Conservation (phyloP, 2,888 invertebrate species). For the Cephus nigrinus region DNA sequence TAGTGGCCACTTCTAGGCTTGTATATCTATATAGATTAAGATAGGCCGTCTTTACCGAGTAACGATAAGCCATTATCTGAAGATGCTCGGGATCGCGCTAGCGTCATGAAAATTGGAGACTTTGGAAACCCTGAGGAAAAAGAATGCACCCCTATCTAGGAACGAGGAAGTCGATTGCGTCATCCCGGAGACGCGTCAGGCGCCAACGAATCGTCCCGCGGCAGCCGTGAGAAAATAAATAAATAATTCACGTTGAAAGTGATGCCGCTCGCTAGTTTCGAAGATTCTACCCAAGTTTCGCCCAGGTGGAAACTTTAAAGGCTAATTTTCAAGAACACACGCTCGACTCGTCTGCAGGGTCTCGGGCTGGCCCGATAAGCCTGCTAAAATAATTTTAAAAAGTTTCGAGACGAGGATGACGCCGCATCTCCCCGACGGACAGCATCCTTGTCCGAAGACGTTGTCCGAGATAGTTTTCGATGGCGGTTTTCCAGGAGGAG, state of each 20-base stretch:
- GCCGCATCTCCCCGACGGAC: not conserved
- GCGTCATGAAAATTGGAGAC: not conserved
- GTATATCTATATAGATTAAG: not conserved
- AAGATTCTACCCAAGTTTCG: not conserved
- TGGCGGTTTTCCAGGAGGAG: not conserved
- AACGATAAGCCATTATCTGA: constrained; percentile 1
- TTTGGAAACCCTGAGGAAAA: not conserved
- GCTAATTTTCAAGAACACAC: not conserved
- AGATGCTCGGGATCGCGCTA: not conserved
- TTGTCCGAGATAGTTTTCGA: not conserved
- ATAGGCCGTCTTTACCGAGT: not conserved
- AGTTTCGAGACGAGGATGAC: not conserved
- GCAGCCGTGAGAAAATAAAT: not conserved
- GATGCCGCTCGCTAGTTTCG: not conserved
- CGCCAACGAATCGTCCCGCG: not conserved
- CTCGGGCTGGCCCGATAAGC: not conserved
- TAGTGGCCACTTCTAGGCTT: not conserved
- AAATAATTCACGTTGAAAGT: not conserved
- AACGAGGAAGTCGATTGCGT: constrained; percentile 1
- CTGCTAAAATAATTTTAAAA: not conserved
- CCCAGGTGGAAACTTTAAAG: not conserved
- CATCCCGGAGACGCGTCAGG: not conserved
- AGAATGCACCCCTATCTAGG: not conserved
- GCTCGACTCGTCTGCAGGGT: too few species aligned
- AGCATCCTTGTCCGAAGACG: not conserved